Evolutionary conservation across 2,888 invertebrate species (phyloP).

Genomic region (Acrobasis repandana): DNA sequence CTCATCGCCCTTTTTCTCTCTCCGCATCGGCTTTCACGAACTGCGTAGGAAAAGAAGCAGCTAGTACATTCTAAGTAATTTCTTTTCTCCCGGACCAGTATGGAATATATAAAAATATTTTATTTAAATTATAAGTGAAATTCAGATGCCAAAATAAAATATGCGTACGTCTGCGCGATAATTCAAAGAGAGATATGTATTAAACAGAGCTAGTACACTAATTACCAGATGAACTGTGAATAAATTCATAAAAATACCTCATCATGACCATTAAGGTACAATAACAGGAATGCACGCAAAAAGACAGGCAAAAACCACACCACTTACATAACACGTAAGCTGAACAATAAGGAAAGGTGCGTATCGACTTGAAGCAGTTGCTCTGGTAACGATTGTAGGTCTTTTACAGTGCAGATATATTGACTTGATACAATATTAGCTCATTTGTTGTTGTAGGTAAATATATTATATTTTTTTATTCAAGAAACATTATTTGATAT

Average conservation of each 20-base stretch:
- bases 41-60: no score
- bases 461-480: no score
- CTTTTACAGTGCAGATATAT: no score
- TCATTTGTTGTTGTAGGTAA: no score
- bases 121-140: no score
- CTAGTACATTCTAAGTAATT: no score
- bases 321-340: conserved; percentile 46
- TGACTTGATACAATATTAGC: no score
- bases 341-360: conserved; percentile 21
- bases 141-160: background rate
- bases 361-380: conserved; percentile 7
- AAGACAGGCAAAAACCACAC: conserved; percentile 42
- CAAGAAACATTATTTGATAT: no score
- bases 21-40: no score
- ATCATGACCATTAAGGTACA: conserved; percentile 61
- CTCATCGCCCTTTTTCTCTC: no score
- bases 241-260: conserved; percentile 54
- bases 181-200: background rate
- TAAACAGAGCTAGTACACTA: conserved; percentile 6
- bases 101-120: no score
- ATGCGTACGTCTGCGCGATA: background rate
- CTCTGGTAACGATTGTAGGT: background rate
- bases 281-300: conserved; percentile 50
- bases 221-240: conserved; percentile 14
- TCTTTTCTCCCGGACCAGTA: no score